A percentile compares a stretch with the other conserved stretches of the same genome.
phyloP scores from a whole-genome alignment of 92 coral and sea anemone species.

The Palythoa caribaeorum region DNA sequence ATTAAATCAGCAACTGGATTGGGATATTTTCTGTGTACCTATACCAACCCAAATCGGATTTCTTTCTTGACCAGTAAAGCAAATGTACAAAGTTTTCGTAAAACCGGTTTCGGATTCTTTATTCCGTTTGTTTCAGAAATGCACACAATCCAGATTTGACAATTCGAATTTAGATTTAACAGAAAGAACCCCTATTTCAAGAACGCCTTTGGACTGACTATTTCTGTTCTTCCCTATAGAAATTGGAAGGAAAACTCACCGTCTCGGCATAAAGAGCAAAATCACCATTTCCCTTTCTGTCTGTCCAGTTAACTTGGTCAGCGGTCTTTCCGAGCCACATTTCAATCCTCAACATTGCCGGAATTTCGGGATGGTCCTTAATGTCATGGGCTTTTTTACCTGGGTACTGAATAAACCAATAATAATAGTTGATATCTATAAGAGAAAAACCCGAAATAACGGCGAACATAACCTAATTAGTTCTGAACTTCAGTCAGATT shows the following conservation, averaged over 20 bases:
- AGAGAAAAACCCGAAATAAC: background rate
- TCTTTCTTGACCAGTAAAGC: no score
- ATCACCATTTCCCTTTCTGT: constrained; percentile 94
- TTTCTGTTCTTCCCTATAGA: no score
- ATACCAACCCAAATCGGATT: no score
- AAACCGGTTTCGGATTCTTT: no score
- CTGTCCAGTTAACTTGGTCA: constrained; percentile 94
- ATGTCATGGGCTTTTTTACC: constrained; percentile 93
- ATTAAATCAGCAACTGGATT: no score
- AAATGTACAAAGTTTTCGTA: no score
- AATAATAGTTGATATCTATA: background rate
- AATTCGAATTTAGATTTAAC: no score
- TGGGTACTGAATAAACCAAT: constrained; percentile 77
- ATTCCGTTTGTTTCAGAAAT: no score
- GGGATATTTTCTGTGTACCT: no score
- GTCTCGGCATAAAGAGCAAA: constrained; percentile 96
- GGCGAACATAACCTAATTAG: no score
- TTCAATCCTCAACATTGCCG: constrained; percentile 86
- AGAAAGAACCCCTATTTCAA: background rate
- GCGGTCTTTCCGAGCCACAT: constrained; percentile 95
- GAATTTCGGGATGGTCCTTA: constrained; percentile 94
- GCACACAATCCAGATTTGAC: no score
- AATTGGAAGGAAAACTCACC: constrained; percentile 38
- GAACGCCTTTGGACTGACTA: background rate
- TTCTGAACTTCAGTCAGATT: no score